Evolutionary conservation across 2,888 invertebrate species (phyloP).

Genomic region (Drosophila monieri): DNA sequence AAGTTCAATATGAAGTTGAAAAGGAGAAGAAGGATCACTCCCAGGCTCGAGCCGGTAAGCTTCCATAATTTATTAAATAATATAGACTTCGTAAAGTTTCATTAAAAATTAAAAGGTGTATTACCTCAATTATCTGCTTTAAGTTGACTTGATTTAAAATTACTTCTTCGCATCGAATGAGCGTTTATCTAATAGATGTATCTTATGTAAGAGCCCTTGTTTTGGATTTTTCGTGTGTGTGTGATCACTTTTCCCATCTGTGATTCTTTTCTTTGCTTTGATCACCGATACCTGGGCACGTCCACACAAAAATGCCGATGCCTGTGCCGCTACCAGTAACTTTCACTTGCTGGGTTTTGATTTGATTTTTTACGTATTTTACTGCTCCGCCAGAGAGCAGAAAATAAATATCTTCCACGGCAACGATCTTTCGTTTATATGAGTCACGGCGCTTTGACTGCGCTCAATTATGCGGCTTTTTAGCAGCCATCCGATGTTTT

Average conservation of each 20-base stretch:
- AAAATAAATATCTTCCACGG: conserved; percentile 27
- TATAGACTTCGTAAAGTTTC: not conserved
- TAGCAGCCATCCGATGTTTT: conserved; percentile 51
- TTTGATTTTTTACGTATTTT: conserved; percentile 67
- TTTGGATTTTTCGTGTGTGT: conserved; percentile 32
- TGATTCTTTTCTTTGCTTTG: conserved; percentile 72
- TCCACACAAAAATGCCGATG: conserved; percentile 38
- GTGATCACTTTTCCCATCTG: conserved; percentile 66
- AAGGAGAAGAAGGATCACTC: conserved; percentile 38
- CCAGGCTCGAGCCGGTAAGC: conserved; percentile 64
- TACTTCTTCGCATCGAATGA: not conserved
- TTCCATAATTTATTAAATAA: not conserved
- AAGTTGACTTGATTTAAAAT: not conserved
- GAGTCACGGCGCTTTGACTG: conserved; percentile 56
- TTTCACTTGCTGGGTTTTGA: conserved; percentile 72
- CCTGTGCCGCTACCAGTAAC: conserved; percentile 48
- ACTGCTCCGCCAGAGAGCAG: conserved; percentile 27
- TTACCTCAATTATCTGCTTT: not conserved
- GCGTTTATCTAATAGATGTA: conserved; percentile 1
- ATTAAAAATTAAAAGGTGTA: not conserved
- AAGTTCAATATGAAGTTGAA: conserved; percentile 85
- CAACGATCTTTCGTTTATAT: conserved; percentile 51
- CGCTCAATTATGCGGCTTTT: conserved; percentile 39
- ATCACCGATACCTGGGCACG: conserved; percentile 71
- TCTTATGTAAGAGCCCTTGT: conserved; percentile 52